phyloP scores from a whole-genome alignment of 2,888 invertebrate species.

The Aromia moschata region DNA sequence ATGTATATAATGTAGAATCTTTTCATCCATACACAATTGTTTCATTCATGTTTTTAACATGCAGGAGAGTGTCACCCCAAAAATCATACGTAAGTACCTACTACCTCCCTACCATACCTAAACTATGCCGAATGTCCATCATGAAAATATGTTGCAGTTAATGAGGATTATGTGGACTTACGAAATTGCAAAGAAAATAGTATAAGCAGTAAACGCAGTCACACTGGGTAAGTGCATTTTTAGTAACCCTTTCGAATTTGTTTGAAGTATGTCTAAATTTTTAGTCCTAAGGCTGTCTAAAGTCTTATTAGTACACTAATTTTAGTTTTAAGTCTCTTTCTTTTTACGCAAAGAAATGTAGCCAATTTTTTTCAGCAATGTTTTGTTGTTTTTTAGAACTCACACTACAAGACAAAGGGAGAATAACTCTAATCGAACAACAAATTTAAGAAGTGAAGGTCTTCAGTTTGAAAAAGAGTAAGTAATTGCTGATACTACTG shows the following conservation, averaged over 20 bases:
- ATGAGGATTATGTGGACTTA: conserved; percentile 42
- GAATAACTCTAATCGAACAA: conserved; percentile 6
- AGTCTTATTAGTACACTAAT: too few relatives aligned
- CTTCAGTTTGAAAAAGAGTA: conserved; percentile 36
- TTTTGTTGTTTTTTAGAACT: neutral
- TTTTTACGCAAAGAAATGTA: too few relatives aligned
- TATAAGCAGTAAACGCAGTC: conserved; percentile 24
- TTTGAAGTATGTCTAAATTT: too few relatives aligned
- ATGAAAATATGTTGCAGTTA: conserved; percentile 35
- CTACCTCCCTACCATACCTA: too few relatives aligned
- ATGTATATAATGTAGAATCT: conserved; percentile 12
- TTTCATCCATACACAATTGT: neutral
- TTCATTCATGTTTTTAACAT: conserved; percentile 5
- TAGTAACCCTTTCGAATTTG: too few relatives aligned
- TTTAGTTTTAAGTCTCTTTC: too few relatives aligned
- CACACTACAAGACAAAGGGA: neutral
- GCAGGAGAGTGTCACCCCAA: conserved; percentile 23
- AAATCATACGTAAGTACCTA: conserved; percentile 35
- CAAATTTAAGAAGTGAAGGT: conserved; percentile 26
- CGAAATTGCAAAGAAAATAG: conserved; percentile 27
- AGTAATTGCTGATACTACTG: too few relatives aligned
- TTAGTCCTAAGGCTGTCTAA: too few relatives aligned
- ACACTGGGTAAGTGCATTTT: conserved; percentile 24
- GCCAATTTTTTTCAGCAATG: too few relatives aligned
- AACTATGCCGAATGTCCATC: too few relatives aligned